Base-by-base conservation (phyloP, 37 sponge, comb jelly and placozoan species). In the Halichondria panicea region DNA sequence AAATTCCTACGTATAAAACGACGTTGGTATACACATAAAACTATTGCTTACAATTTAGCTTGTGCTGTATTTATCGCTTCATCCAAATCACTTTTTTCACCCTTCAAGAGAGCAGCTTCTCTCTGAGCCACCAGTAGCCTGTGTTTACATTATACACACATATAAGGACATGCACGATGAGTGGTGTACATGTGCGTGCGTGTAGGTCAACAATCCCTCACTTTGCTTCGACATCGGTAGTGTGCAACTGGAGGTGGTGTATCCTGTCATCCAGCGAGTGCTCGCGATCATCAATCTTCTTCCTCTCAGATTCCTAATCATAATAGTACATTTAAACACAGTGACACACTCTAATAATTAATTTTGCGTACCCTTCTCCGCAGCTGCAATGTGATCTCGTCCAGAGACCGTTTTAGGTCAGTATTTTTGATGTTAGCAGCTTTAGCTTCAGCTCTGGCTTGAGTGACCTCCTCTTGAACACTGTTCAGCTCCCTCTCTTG, bases 11-110 rank as follows among this genome's bases (percentile, higher is more conserved):
- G n/a, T 54, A 32, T 22, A 50, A 66, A 54, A 45, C 35, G 19
- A 41, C 35, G 43, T 77, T 36, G 24, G 59, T 55, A 50, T 56
- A 33, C 43, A 55, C 56, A 35, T 55, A 48, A 27, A 19, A 46
- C 9, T 24, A 21, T 13, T 3, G 56, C 66, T 86, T 60, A 87
- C 88, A 87, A 40, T 63, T 68, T 76, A 21, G 44, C 41, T 35
- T 81, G 76, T 7, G 68, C 46, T 63, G 60, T 21, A 2, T 43
- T 21, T 27, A 81, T 3, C 3, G 63, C 71, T 9, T 38, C 77
- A 34, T 87, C 82, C 36, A 87, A 56, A n/a, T 81, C 71, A 40
- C 36, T 55, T 46, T 75, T 80, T 70, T 87, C 88, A 36, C 34
- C 40, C 1, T 62, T 80, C 42, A 87, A 36, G 1, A 66, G 27